Evolutionary conservation across 2,113 vertebrate genomes (phyloP).

Genomic region (Urocynchramus pylzowi): DNA sequence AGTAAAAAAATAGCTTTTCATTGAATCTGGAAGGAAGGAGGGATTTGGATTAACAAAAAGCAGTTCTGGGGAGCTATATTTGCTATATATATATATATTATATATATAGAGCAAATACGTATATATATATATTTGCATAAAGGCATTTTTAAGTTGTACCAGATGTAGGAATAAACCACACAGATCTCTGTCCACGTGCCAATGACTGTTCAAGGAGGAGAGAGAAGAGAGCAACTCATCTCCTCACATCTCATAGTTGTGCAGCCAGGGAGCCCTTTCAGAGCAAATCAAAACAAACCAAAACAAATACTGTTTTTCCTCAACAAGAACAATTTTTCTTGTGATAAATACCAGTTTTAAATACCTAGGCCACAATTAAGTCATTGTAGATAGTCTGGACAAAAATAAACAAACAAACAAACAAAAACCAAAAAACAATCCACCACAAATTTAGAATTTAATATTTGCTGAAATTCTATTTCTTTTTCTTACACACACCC

Average conservation of each 20-base stretch:
- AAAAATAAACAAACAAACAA: not conserved
- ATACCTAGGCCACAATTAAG: not conserved
- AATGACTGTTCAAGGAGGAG: not conserved
- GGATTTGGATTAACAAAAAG: not conserved
- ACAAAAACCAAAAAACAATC: not conserved
- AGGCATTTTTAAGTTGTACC: not conserved
- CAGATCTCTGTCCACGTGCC: accelerated
- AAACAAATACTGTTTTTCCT: not conserved
- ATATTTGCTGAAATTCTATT: not conserved
- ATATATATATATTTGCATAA: not conserved
- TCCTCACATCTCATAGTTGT: not conserved
- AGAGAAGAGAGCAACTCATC: not conserved
- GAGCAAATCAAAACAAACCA: not conserved
- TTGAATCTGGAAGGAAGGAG: not conserved
- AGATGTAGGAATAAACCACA: not conserved
- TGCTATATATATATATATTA: not conserved
- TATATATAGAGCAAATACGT: not conserved
- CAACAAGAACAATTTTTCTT: not conserved
- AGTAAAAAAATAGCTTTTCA: not conserved
- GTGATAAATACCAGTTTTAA: not conserved
- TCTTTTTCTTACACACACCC: too few relatives aligned
- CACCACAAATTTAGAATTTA: not conserved
- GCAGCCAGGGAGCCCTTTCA: not conserved
- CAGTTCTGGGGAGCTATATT: not conserved
- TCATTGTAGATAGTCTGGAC: not conserved